phyloP scores from a whole-genome alignment of 2,888 invertebrate species.

The Cenopis cana region DNA sequence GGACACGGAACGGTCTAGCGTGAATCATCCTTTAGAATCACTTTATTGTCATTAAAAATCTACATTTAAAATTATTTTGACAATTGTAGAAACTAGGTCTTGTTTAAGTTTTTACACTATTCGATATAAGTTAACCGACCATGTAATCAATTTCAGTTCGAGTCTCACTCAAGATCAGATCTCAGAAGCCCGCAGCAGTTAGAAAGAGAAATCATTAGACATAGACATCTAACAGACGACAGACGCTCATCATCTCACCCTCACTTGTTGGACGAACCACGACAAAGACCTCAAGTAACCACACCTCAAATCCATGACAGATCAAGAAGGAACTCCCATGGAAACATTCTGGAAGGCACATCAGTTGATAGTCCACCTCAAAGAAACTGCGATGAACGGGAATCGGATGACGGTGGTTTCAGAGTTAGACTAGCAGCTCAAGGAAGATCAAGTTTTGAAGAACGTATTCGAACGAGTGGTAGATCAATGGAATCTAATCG shows the following conservation, averaged over 20 bases:
- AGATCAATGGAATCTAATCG: constrained; percentile 72
- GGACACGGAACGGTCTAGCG: too few relatives aligned
- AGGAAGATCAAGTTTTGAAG: constrained; percentile 73
- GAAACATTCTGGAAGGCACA: constrained; percentile 84
- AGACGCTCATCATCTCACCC: constrained; percentile 88
- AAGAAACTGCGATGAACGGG: constrained; percentile 75
- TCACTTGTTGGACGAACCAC: constrained; percentile 85
- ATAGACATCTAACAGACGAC: constrained; percentile 83
- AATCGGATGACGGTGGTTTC: constrained; percentile 87
- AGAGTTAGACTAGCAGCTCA: constrained; percentile 75
- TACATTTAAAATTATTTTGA: too few relatives aligned
- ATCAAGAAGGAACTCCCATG: constrained; percentile 85
- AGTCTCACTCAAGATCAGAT: constrained; percentile 78
- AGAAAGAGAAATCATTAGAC: constrained; percentile 85
- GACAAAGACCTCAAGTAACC: constrained; percentile 68
- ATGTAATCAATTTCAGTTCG: constrained; percentile 67
- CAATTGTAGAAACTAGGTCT: too few relatives aligned
- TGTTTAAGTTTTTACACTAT: too few relatives aligned
- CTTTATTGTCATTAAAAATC: too few relatives aligned
- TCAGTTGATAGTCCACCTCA: constrained; percentile 63
- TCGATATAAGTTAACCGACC: too few relatives aligned
- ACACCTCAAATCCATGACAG: constrained; percentile 72
- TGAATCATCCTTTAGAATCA: too few relatives aligned
- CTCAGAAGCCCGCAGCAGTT: constrained; percentile 87
- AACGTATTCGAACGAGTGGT: constrained; percentile 77